Evolutionary conservation across 2,113 vertebrate species (phyloP).

Genomic region (Atlantisia rogersi): DNA sequence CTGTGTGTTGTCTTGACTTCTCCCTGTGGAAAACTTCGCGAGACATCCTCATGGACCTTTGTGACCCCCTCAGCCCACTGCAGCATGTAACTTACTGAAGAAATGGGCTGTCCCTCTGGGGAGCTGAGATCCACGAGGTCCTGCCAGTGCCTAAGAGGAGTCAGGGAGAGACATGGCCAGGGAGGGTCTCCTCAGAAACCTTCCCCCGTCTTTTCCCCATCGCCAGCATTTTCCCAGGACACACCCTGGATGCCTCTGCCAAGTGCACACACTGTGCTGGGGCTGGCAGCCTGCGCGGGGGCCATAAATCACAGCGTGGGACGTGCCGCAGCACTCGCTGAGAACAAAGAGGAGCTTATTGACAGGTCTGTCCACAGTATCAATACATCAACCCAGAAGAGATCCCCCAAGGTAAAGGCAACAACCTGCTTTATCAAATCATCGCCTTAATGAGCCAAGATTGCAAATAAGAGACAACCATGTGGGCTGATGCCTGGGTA

Average conservation of each 20-base stretch:
- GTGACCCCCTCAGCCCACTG: neutral
- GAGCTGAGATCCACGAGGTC: neutral
- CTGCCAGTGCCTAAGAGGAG: neutral
- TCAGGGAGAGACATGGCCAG: neutral
- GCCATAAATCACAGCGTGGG: neutral
- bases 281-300: neutral
- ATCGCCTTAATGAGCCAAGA: conserved; percentile 34
- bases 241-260: neutral
- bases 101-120: neutral
- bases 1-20: neutral
- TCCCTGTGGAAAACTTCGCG: neutral
- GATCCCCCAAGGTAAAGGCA: conserved; percentile 46
- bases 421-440: conserved; percentile 16
- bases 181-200: neutral
- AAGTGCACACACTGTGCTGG: neutral
- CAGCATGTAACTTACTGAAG: neutral
- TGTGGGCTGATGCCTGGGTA: neutral
- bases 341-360: neutral
- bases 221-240: neutral
- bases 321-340: neutral
- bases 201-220: neutral
- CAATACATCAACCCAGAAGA: neutral
- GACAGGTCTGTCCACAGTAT: conserved; percentile 20
- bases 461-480: neutral
- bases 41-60: neutral